Percentiles rank a stretch among this genome's conserved stretches.
Conservation (phyloP, 2,113 vertebrate species). For the Eptesicus fuscus region DNA sequence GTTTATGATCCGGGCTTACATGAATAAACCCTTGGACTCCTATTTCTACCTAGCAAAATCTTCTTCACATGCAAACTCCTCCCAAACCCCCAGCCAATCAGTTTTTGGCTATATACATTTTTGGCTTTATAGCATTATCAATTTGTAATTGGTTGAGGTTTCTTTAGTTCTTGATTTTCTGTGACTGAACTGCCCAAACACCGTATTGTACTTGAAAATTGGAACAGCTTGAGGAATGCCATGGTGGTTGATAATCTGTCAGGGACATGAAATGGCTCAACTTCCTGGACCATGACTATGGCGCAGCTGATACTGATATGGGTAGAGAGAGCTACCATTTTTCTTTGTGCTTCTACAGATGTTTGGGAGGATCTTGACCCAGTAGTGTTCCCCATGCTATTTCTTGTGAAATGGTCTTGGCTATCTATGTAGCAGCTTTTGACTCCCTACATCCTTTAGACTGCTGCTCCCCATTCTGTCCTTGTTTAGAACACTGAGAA, state of each 20-base stretch:
- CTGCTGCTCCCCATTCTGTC: conserved; percentile 56
- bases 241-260: conserved; percentile 28
- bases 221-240: conserved; percentile 55
- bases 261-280: conserved; percentile 39
- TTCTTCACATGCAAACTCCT: neutral
- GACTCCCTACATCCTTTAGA: conserved; percentile 55
- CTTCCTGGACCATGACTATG: conserved; percentile 44
- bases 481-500: conserved; percentile 57
- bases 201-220: conserved; percentile 55
- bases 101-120: conserved; percentile 63
- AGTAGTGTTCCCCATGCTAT: conserved; percentile 54
- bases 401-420: conserved; percentile 68
- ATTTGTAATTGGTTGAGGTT: conserved; percentile 24
- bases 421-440: conserved; percentile 67
- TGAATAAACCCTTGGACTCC: conserved; percentile 45
- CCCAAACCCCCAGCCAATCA: conserved; percentile 38
- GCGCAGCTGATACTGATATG: conserved; percentile 21
- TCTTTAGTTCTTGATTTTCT: conserved; percentile 53
- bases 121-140: conserved; percentile 62
- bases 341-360: conserved; percentile 56
- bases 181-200: conserved; percentile 34
- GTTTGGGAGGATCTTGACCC: conserved; percentile 42
- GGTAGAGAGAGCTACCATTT: conserved; percentile 31
- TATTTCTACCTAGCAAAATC: conserved; percentile 50
- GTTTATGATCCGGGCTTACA: conserved; percentile 34